Percentiles rank a stretch among this genome's conserved stretches.
phyloP scores from a whole-genome alignment of 2,113 vertebrate genomes.

The Aldabrachelys gigantea region DNA sequence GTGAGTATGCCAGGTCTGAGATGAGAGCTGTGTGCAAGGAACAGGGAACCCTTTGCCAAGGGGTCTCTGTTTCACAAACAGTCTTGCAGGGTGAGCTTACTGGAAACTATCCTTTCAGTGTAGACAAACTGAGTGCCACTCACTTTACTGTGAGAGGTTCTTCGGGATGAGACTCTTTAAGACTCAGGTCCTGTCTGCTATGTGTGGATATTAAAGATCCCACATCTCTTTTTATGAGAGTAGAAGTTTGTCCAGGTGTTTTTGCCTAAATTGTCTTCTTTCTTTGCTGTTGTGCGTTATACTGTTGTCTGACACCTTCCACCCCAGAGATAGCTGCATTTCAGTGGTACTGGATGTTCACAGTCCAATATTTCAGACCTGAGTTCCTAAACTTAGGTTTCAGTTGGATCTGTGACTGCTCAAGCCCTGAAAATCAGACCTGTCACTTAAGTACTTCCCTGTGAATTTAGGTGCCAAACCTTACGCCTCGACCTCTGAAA shows the following conservation, averaged over 20 bases:
- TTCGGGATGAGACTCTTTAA: background rate
- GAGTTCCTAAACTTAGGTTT: no score
- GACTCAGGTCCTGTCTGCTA: background rate
- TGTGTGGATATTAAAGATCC: background rate
- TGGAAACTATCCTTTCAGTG: background rate
- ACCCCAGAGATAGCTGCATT: background rate
- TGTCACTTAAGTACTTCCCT: no score
- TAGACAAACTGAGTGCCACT: background rate
- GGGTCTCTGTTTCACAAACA: background rate
- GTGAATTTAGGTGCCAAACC: no score
- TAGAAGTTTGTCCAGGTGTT: background rate
- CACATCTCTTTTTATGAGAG: background rate
- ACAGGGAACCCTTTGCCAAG: background rate
- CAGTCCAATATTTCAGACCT: no score
- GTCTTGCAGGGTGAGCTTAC: background rate
- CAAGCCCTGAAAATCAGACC: no score
- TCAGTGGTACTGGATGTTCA: background rate
- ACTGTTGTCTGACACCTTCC: background rate
- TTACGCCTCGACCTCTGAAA: no score
- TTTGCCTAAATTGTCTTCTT: background rate
- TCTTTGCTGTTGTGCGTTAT: background rate
- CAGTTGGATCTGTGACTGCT: no score
- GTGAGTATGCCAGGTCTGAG: background rate
- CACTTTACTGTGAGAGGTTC: background rate
- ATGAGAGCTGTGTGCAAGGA: background rate